Base-by-base conservation (phyloP, 2,888 invertebrate genomes). In the Sphaerophoria taeniata region DNA sequence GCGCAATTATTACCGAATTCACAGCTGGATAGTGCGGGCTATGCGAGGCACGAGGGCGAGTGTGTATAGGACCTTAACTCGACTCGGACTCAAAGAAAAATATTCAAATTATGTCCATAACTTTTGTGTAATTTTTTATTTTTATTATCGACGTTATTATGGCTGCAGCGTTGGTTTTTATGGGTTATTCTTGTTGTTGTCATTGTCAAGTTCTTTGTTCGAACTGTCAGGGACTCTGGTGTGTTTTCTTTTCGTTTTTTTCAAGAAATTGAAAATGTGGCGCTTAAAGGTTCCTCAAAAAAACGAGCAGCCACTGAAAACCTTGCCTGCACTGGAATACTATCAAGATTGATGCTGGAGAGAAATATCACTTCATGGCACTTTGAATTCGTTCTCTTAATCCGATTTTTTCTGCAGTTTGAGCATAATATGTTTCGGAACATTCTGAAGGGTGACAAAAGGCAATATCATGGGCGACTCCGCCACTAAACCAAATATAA, bases 1-100 rank as follows among this genome's bases (percentile, higher is more conserved):
- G 84, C 84, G 84, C 83, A 87, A 87, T 87, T 87, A 87, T 87
- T 84, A 87, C 87, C 84, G 45, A 87, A 85, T 86, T 87, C 88
- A 87, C 88, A 88, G 88, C 88, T 87, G 88, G 88, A 88, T 82
- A 86, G 77, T 49, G 76, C 7, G 53, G 53, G 60, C 43, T 9
- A 39, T 9, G 7, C 7, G 9, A 39, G 39, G 6, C 11, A 12
- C 9, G 9, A 12, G 43, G 43, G 43, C 9, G 11, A 43, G 39
- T 1, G 9, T 43, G 11, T 4, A 43, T 11, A 39, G 39, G 9
- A 39, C 6, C 39, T 24, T 24, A 24, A 24, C 1, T 24, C 24
- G 24, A 24, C 24, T 24, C 7, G 51, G 45, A 71, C 65, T 55
- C 60, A 76, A 61, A 72, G 49, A 67, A 73, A 85, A 76, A 81